phyloP scores from a whole-genome alignment of 1,140 invertebrate genomes.

The Leptinotarsa texana region DNA sequence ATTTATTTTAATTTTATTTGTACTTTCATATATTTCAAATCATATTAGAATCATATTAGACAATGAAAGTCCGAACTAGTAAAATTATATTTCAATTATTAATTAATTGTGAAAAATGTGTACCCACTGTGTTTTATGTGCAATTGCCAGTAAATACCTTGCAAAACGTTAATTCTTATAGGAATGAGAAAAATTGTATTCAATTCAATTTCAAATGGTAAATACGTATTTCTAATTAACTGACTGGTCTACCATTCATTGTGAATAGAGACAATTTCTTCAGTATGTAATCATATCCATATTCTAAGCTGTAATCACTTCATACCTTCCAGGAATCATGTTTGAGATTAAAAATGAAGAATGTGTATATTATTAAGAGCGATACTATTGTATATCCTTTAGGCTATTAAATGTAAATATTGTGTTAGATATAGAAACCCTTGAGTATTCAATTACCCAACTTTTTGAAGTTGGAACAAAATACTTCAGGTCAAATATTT shows the following conservation, averaged over 20 bases:
- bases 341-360: not conserved
- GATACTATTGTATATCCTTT: not conserved
- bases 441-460: not conserved
- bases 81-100: too few species aligned
- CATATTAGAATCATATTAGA: too few species aligned
- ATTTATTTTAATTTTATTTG: too few species aligned
- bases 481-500: not conserved
- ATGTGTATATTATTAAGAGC: constrained; percentile 5
- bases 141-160: constrained; percentile 6
- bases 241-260: too few species aligned
- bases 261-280: too few species aligned
- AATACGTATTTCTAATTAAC: too few species aligned
- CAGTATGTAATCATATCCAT: too few species aligned
- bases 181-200: too few species aligned
- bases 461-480: not conserved
- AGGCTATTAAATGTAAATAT: not conserved
- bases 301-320: not conserved
- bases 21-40: too few species aligned
- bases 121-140: not conserved
- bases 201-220: too few species aligned
- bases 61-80: too few species aligned
- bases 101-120: too few species aligned
- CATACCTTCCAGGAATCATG: not conserved
- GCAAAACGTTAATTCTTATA: not conserved
- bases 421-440: not conserved